These are phyloP conservation scores for Crotalus horridus DNA, from an alignment of 2,113 vertebrate genomes.

Conservation along the genomic window DNA sequence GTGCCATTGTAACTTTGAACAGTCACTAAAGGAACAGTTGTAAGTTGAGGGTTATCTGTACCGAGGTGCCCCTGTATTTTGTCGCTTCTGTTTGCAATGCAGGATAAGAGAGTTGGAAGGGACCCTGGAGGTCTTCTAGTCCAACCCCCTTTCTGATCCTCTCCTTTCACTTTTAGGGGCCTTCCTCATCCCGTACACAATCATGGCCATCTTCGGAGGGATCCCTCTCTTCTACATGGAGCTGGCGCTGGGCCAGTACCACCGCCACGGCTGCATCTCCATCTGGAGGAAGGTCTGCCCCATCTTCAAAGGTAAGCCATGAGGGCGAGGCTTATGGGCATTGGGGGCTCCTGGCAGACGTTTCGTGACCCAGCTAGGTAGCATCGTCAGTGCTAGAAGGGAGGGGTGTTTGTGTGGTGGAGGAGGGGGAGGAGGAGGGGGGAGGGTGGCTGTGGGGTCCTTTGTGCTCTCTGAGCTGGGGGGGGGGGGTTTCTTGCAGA, in stretches of 20 bases:
- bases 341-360: too few species aligned
- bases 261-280: conserved; percentile 96
- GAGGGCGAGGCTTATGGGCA: background rate
- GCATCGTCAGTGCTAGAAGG: too few species aligned
- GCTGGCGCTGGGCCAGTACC: conserved; percentile 93
- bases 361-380: too few species aligned
- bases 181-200: conserved; percentile 91
- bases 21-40: too few species aligned
- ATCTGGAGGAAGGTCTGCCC: conserved; percentile 97
- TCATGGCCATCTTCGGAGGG: conserved; percentile 97
- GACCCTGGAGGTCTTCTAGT: background rate
- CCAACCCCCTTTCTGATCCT: background rate
- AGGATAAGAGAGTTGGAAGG: background rate
- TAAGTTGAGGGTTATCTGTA: too few species aligned
- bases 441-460: too few species aligned
- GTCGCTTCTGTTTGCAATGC: background rate
- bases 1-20: too few species aligned
- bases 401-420: too few species aligned
- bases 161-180: conserved; percentile 76
- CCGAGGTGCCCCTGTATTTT: too few species aligned
- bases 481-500: too few species aligned
- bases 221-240: conserved; percentile 99
- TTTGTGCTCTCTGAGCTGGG: too few species aligned
- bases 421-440: too few species aligned
- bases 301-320: conserved; percentile 91